Percentiles rank a stretch among this genome's conserved stretches.
Evolutionary conservation across 2,888 invertebrate species (phyloP).

Genomic region (Metalampra italica): DNA sequence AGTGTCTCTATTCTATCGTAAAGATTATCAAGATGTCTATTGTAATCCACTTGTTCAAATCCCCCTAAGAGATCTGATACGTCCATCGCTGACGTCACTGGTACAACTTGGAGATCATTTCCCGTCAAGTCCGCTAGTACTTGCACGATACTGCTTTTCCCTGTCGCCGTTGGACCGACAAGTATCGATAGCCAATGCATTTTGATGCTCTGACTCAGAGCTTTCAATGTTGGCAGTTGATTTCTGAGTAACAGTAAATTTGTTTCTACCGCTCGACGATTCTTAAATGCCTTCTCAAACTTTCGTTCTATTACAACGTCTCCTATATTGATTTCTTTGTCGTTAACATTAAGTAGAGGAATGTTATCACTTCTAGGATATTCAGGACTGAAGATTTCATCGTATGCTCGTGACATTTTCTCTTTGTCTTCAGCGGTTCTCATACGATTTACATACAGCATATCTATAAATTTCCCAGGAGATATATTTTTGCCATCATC

Average conservation of each 20-base stretch:
- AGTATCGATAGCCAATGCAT: conserved; percentile 96
- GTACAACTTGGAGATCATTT: conserved; percentile 84
- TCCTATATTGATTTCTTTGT: conserved; percentile 80
- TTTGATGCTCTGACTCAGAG: conserved; percentile 90
- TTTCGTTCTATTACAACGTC: conserved; percentile 76
- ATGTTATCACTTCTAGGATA: conserved; percentile 71
- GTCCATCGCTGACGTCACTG: conserved; percentile 95
- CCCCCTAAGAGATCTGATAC: conserved; percentile 97
- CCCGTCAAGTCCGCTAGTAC: conserved; percentile 87
- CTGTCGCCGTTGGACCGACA: conserved; percentile 87
- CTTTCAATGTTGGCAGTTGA: conserved; percentile 85
- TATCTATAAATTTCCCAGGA: conserved; percentile 82
- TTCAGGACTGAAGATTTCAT: conserved; percentile 63
- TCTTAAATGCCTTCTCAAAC: conserved; percentile 52
- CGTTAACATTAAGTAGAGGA: conserved; percentile 79
- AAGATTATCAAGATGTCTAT: conserved; percentile 85
- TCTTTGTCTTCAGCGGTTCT: conserved; percentile 86
- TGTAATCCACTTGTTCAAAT: conserved; percentile 94
- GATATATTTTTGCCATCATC: conserved; percentile 35
- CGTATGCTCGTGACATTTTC: conserved; percentile 79
- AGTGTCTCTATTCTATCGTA: conserved; percentile 77
- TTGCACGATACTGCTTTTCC: conserved; percentile 89
- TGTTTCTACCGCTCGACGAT: conserved; percentile 47
- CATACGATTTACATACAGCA: conserved; percentile 94
- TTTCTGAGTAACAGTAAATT: conserved; percentile 67